Evolutionary conservation across 2,888 invertebrate species (phyloP).

Genomic region (Tricholauxania praeusta): DNA sequence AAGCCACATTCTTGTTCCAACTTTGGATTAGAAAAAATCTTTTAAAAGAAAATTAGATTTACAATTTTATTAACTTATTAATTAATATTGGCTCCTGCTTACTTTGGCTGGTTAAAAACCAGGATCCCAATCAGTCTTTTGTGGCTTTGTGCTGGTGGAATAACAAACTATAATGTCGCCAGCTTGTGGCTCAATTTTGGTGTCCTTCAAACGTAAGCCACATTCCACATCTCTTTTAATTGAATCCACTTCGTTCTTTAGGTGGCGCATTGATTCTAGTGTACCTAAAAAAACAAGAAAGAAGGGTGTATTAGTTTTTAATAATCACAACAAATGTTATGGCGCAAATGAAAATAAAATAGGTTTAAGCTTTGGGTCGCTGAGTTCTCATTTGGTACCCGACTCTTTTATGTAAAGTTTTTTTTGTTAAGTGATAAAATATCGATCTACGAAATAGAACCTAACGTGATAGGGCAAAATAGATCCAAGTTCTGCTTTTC

Average conservation of each 20-base stretch:
- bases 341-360: no score
- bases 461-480: no score
- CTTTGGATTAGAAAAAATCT: neutral
- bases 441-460: no score
- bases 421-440: no score
- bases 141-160: conserved; percentile 73
- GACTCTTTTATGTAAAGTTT: no score
- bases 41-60: neutral
- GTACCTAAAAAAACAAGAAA: conserved; percentile 70
- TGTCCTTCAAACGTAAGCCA: conserved; percentile 82
- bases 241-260: conserved; percentile 87
- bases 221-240: conserved; percentile 91
- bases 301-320: neutral
- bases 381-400: no score
- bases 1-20: no score
- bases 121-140: conserved; percentile 86
- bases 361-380: no score
- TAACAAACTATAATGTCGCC: conserved; percentile 88
- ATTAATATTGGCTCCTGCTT: no score
- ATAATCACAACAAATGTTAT: neutral
- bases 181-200: conserved; percentile 73
- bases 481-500: no score
- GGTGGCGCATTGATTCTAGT: conserved; percentile 85
- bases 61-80: neutral
- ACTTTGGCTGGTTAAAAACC: conserved; percentile 74